These are phyloP conservation scores for Anoncus sp. DNA, from an alignment of 2,888 invertebrate species.

Conservation along the genomic window DNA sequence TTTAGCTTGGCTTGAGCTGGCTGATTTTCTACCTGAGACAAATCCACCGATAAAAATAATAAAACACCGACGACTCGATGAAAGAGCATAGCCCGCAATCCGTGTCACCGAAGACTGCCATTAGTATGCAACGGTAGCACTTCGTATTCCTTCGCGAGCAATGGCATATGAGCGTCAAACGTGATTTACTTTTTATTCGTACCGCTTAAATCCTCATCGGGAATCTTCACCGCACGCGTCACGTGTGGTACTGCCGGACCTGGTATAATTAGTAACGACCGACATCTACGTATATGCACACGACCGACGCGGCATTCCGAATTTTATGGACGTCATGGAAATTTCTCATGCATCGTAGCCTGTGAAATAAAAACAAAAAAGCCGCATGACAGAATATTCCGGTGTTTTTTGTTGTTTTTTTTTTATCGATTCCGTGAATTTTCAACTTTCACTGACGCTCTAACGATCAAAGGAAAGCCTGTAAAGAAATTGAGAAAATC, in stretches of 20 bases:
- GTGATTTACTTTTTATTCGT: conserved; percentile 18
- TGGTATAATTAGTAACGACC: conserved; percentile 65
- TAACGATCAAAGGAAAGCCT: too few relatives aligned
- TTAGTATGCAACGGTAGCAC: too few relatives aligned
- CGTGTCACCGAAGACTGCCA: too few relatives aligned
- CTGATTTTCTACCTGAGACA: too few relatives aligned
- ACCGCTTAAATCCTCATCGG: conserved; percentile 20
- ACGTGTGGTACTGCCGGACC: background rate
- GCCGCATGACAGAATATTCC: background rate
- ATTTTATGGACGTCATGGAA: conserved; percentile 44
- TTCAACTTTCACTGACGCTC: too few relatives aligned
- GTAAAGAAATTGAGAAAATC: too few relatives aligned
- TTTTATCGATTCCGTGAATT: background rate
- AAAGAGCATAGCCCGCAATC: too few relatives aligned
- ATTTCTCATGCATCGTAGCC: conserved; percentile 52
- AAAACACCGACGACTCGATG: too few relatives aligned
- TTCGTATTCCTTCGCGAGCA: too few relatives aligned
- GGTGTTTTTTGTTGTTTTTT: too few relatives aligned
- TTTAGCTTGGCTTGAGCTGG: too few relatives aligned
- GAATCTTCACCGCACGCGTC: conserved; percentile 33
- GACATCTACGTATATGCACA: conserved; percentile 62
- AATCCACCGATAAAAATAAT: too few relatives aligned
- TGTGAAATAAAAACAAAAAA: conserved; percentile 17
- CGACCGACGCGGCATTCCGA: background rate
- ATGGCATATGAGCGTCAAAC: conserved; percentile 1